Evolutionary conservation across 30 jellyfish, hydroid and myxozoan species (phyloP).

Genomic region (Phacellophora camtschatica): DNA sequence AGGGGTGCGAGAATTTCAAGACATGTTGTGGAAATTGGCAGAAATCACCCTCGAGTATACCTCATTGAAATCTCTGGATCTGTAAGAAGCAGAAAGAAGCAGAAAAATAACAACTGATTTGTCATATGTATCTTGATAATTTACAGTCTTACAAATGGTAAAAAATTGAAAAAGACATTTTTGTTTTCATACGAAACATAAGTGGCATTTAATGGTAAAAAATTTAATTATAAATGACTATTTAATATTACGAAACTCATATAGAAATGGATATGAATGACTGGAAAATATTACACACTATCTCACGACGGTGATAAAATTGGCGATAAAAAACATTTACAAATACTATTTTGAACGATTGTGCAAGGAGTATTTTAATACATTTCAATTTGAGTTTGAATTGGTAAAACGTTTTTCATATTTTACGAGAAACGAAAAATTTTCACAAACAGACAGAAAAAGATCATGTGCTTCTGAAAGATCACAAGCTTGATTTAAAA

Average conservation of each 20-base stretch:
- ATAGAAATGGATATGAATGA: neutral
- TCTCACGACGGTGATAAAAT: neutral
- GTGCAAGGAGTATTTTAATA: neutral
- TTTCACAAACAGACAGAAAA: too few relatives aligned
- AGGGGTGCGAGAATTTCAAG: too few relatives aligned
- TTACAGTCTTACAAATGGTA: slow-evolving; percentile 55
- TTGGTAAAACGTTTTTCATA: too few relatives aligned
- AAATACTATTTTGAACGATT: too few relatives aligned
- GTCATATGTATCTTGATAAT: slow-evolving; percentile 26
- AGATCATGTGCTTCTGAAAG: too few relatives aligned
- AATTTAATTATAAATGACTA: slow-evolving; percentile 22
- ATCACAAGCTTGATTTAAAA: too few relatives aligned
- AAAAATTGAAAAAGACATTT: slow-evolving; percentile 55
- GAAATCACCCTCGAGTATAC: neutral
- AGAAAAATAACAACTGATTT: neutral
- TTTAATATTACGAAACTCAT: neutral
- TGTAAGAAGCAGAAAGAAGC: neutral
- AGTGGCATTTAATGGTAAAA: slow-evolving; percentile 18
- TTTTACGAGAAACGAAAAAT: too few relatives aligned
- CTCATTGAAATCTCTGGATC: too few relatives aligned
- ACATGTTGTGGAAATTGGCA: too few relatives aligned
- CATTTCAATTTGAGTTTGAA: too few relatives aligned
- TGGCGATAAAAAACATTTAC: too few relatives aligned
- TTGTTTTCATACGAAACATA: slow-evolving; percentile 39
- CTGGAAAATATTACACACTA: neutral